Conservation (phyloP, 2,888 invertebrate genomes). For the Mechanitis mazaeus region DNA sequence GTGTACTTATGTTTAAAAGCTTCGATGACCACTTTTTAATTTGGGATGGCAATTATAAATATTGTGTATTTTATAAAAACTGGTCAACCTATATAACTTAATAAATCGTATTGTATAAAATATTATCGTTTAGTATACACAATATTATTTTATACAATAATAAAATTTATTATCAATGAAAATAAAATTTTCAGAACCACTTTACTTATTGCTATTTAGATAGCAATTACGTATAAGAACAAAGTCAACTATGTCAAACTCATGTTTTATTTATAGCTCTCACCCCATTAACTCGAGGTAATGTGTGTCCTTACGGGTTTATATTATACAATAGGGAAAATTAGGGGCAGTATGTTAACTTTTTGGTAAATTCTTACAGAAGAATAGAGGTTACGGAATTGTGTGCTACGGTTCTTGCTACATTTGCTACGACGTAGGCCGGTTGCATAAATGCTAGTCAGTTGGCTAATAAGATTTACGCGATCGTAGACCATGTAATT, state of each 20-base stretch:
- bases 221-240: neutral
- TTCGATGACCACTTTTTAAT: slow-evolving; percentile 31
- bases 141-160: too few relatives aligned
- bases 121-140: too few relatives aligned
- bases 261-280: slow-evolving; percentile 19
- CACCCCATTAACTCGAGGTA: slow-evolving; percentile 15
- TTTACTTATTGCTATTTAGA: slow-evolving; percentile 2
- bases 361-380: neutral
- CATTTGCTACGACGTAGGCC: slow-evolving; percentile 16
- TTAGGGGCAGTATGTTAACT: neutral
- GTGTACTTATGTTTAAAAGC: slow-evolving; percentile 34
- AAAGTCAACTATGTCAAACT: slow-evolving; percentile 7
- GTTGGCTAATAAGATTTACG: slow-evolving; percentile 6
- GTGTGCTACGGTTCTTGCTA: slow-evolving; percentile 14
- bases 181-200: neutral
- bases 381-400: slow-evolving; percentile 1
- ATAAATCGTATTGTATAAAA: too few relatives aligned
- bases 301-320: slow-evolving; percentile 8
- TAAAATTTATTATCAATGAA: too few relatives aligned
- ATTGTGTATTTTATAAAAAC: neutral
- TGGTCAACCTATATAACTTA: neutral
- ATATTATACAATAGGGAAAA: slow-evolving; percentile 3
- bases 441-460: slow-evolving; percentile 9
- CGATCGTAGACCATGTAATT: slow-evolving; percentile 2
- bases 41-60: neutral